Evolutionary conservation across 2,113 vertebrate species (phyloP), one percentile per base, ranked within the genome.

Genomic region (Cinclus cinclus): DNA sequence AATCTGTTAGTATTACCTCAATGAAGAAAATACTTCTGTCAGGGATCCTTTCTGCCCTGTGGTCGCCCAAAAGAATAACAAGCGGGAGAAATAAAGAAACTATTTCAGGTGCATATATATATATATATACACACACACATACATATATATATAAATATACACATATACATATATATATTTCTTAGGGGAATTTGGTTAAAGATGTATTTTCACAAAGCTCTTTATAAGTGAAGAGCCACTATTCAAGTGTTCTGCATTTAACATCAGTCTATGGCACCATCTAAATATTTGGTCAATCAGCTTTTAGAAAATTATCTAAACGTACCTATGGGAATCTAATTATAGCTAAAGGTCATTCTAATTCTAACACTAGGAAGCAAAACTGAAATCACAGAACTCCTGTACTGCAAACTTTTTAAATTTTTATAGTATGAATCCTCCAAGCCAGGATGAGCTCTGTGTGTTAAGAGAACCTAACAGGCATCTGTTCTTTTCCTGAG

Each of bases 231-330:
- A 59, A 84, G 52, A 74, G 41, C 77, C 18, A 55, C 23, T 93
- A 71, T 79, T 62, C 90, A 96, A 90, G 10, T 83, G 53, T 84
- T 95, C 83, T 67, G 15, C 78, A 92, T 92, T 95, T 93, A 87
- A 90, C 92, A 50, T 39, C 50, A 94, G 22, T 92, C 39, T 73
- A 50, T 96, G 92, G 85, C 53, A 84, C 52, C 79, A 97, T 95
- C 90, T 90, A 97, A 96, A 97, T 96, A 96, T 96, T 96, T 96
- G 94, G 92, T 93, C 92, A 85, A 91, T 63, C n/a, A 49, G n/a
- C n/a, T 95, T 93, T 94, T 89, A 94, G 41, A 92, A 94, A 96
- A 96, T 92, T 95, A 92, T 68, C 50, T 78, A 91, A 97, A 94
- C 44, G 88, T 67, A 91, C 62, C 41, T 35, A 10, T 70, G 63